Evolutionary conservation across 1,140 invertebrate genomes (phyloP), one percentile per base, ranked within the genome.

Genomic region (Zaprionus vittiger): DNA sequence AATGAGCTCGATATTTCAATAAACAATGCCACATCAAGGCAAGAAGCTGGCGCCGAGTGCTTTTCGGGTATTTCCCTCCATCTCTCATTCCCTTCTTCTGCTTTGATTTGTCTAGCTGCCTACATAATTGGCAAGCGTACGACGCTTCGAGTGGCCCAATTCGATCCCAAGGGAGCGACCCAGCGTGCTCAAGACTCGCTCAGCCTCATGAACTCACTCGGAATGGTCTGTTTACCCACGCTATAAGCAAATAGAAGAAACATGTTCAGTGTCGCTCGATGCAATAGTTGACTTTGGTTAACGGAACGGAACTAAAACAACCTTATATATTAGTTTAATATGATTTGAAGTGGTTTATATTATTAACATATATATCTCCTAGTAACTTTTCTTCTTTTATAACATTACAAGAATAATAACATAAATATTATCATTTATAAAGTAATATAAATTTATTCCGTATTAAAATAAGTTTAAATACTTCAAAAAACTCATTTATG

Each of bases 21-120:
- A 85, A 75, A 85, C 82, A 85, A 85, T 85, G 72, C 82, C 83
- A 86, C 83, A 85, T 85, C 79, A 85, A 73, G 74, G 62, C 64
- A 77, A 64, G 69, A 73, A 70, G 54, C 75, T 66, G 73, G 66
- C 67, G 55, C 72, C 62, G 54, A 57, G 41, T 44, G 49, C 22
- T 15, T 75, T 57, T 64, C 38, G 67, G 69, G 49, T 57, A 77
- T 77, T 79, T 63, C 60, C 67, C 47, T 71, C 66, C 76, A 41
- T 54, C 59, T 47, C 41, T 7, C 6, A 0, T 31, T 9, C 41
- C 17, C 41, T 3, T 0, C 14, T 14, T 9, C n/a, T 47, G n/a
- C 41, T 76, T 76, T 67, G 74, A 66, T 67, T 73, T 54, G 60
- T 71, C 67, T 72, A 79, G 73, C 59, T 63, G 54, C 60, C 68